Evolutionary conservation across 2,797 vertebrate species (phyloP).

Genomic region (Furcifer pardalis): DNA sequence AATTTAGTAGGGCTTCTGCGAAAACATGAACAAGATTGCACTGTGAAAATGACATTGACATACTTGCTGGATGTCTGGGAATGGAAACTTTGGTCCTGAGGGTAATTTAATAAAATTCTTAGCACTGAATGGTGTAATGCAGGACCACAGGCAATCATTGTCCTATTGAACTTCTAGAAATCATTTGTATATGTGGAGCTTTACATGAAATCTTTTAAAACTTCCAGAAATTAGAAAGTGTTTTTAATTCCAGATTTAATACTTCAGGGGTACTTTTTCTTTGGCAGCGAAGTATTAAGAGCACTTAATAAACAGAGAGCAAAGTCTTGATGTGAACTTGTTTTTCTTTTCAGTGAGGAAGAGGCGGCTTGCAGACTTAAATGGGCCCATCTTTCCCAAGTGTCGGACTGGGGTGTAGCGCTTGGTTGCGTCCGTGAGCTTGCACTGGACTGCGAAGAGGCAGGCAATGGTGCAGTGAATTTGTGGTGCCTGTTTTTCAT

Average conservation of each 20-base stretch:
- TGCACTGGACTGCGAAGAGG: slow-evolving; percentile 67
- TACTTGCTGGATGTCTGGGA: neutral
- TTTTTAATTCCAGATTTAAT: neutral
- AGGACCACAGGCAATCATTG: neutral
- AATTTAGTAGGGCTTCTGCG: neutral
- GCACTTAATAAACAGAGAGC: neutral
- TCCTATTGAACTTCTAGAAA: neutral
- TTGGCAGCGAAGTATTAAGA: neutral
- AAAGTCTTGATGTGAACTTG: neutral
- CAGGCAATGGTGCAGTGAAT: slow-evolving; percentile 67
- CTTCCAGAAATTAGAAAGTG: neutral
- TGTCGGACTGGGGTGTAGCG: slow-evolving; percentile 92
- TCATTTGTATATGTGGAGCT: neutral
- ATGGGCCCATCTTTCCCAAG: slow-evolving; percentile 94
- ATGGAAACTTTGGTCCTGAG: neutral
- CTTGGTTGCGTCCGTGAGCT: slow-evolving; percentile 42
- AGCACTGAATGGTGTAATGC: too few relatives aligned
- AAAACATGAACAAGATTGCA: neutral
- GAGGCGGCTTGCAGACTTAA: slow-evolving; percentile 90
- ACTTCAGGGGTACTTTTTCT: neutral
- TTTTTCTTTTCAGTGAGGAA: slow-evolving; percentile 87
- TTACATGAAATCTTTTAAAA: neutral
- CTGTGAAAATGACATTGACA: neutral
- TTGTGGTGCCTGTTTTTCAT: slow-evolving; percentile 73
- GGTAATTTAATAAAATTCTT: neutral